Conservation (phyloP, 2,888 invertebrate species). For the Eupithecia subumbrata region DNA sequence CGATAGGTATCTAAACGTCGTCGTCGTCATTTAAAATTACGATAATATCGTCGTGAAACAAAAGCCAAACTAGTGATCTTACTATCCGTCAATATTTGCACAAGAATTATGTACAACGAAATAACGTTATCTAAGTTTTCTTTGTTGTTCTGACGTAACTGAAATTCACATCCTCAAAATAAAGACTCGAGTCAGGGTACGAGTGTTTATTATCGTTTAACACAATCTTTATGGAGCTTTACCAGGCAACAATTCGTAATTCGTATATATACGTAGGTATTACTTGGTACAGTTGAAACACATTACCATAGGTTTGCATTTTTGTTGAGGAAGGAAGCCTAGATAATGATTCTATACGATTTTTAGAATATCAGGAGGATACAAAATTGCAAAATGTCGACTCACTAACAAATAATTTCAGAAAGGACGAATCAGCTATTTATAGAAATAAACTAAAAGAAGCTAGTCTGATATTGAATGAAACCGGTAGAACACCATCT, state of each 20-base stretch:
- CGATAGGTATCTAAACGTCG: background rate
- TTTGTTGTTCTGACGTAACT: constrained; percentile 39
- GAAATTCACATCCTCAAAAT: constrained; percentile 38
- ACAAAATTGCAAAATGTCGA: background rate
- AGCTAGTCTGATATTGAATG: constrained; percentile 12
- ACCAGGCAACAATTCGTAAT: background rate
- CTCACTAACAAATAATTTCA: background rate
- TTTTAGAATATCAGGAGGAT: background rate
- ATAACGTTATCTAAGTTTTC: constrained; percentile 38
- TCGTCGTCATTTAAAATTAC: background rate
- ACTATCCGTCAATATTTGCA: background rate
- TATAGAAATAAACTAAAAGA: background rate
- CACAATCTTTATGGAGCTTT: constrained; percentile 6
- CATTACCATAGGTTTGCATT: background rate
- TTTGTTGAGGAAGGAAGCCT: background rate
- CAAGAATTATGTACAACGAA: constrained; percentile 12
- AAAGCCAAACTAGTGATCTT: background rate
- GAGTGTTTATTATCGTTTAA: background rate
- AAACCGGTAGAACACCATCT: constrained; percentile 40
- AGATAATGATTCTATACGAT: background rate
- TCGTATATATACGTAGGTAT: background rate
- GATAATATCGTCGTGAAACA: background rate
- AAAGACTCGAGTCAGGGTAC: background rate
- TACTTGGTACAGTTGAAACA: background rate
- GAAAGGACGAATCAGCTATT: background rate